phyloP scores from a whole-genome alignment of 2,888 invertebrate species.

The Synanthedon andrenaeformis region DNA sequence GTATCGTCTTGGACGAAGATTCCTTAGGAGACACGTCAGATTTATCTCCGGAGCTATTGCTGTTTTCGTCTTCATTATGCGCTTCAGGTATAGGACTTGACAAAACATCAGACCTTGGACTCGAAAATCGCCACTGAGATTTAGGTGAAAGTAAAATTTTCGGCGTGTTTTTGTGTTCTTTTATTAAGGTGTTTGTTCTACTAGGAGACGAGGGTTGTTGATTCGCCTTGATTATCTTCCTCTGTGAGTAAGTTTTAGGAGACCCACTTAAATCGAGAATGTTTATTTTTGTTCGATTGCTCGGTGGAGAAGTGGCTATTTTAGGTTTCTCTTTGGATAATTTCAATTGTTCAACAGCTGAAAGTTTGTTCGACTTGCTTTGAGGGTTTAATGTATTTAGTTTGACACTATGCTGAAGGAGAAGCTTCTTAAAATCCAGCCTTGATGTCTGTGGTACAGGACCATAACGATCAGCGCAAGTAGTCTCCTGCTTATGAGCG shows the following conservation, averaged over 20 bases:
- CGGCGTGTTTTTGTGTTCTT: slow-evolving; percentile 66
- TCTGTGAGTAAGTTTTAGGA: slow-evolving; percentile 76
- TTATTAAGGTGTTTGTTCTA: slow-evolving; percentile 59
- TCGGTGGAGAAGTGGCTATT: slow-evolving; percentile 24
- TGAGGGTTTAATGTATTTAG: slow-evolving; percentile 64
- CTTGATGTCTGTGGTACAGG: slow-evolving; percentile 79
- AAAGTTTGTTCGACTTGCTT: slow-evolving; percentile 72
- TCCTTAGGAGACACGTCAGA: slow-evolving; percentile 41
- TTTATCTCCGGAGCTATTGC: slow-evolving; percentile 71
- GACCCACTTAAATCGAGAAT: slow-evolving; percentile 79
- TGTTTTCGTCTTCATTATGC: slow-evolving; percentile 80
- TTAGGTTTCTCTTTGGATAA: slow-evolving; percentile 71
- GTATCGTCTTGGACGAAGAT: slow-evolving; percentile 54
- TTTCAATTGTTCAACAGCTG: slow-evolving; percentile 85
- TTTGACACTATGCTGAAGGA: slow-evolving; percentile 81
- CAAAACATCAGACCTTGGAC: slow-evolving; percentile 84
- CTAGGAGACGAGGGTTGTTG: slow-evolving; percentile 66
- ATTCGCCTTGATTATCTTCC: slow-evolving; percentile 69
- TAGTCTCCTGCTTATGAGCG: slow-evolving; percentile 44
- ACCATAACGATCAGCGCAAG: slow-evolving; percentile 75
- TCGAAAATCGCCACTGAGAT: slow-evolving; percentile 79
- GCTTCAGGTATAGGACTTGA: slow-evolving; percentile 90
- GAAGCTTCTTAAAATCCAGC: slow-evolving; percentile 84
- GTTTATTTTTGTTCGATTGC: slow-evolving; percentile 66
- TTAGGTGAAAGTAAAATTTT: slow-evolving; percentile 78